Conservation (phyloP, 2,797 vertebrate species). For the Tangara arthus region DNA sequence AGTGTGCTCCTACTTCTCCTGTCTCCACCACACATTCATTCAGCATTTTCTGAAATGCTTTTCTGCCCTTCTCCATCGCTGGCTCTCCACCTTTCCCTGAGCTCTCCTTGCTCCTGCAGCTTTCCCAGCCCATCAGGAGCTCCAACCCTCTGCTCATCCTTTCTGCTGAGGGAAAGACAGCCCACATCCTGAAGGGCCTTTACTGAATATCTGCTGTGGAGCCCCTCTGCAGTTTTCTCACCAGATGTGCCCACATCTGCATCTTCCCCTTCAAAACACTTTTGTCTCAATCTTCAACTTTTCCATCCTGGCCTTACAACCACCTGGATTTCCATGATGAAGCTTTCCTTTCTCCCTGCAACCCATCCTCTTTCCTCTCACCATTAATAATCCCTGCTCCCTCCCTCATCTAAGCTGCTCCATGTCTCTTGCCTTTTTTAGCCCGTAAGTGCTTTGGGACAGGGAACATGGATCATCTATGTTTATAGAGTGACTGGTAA, state of each 20-base stretch:
- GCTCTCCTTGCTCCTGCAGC: neutral
- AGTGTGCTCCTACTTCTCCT: neutral
- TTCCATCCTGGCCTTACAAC: neutral
- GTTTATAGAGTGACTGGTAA: slow-evolving; percentile 56
- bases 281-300: neutral
- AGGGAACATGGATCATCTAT: slow-evolving; percentile 38
- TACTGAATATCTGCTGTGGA: neutral
- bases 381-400: slow-evolving; percentile 1
- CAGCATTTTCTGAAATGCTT: neutral
- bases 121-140: neutral
- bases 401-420: slow-evolving; percentile 31
- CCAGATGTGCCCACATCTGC: neutral
- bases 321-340: neutral
- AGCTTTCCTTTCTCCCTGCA: neutral
- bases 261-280: neutral
- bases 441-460: slow-evolving; percentile 42
- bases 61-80: rapidly evolving
- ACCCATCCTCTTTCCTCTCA: neutral
- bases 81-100: neutral
- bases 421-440: slow-evolving; percentile 64
- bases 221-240: neutral
- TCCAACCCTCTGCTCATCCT: neutral
- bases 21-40: neutral
- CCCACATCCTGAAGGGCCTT: rapidly evolving
- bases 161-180: neutral